Conservation (phyloP, 2,797 vertebrate genomes). For the Lepilemur septentrionalis region DNA sequence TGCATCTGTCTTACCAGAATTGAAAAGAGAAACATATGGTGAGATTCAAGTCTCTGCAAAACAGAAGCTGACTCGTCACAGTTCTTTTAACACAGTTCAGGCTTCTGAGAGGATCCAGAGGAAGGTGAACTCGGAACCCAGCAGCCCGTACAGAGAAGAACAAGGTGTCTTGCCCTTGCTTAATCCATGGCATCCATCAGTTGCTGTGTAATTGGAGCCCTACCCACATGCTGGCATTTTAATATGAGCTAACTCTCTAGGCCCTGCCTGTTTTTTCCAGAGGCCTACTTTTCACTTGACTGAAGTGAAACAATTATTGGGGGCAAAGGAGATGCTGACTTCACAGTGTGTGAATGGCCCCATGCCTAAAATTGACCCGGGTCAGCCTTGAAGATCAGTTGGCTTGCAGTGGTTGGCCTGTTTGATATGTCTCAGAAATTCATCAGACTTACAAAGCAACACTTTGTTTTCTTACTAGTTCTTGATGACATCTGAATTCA, state of each 20-base stretch:
- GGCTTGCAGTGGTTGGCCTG: neutral
- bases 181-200: rapidly evolving
- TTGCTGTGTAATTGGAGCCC: neutral
- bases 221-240: neutral
- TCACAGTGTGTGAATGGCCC: neutral
- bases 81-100: conserved; percentile 86
- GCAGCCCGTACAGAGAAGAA: conserved; percentile 85
- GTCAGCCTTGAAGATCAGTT: neutral
- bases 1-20: conserved; percentile 75
- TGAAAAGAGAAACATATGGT: conserved; percentile 61
- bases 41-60: conserved; percentile 71
- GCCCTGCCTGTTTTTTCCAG: neutral
- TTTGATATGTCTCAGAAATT: conserved; percentile 1
- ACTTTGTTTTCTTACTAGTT: neutral
- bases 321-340: neutral
- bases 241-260: neutral
- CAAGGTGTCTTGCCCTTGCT: conserved; percentile 82
- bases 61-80: conserved; percentile 85
- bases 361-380: neutral
- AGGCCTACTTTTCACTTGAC: neutral
- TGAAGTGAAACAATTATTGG: neutral
- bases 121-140: conserved; percentile 90
- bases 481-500: conserved; percentile 17
- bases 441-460: neutral
- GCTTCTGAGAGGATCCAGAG: conserved; percentile 81